Percentiles rank a stretch among this genome's conserved stretches.
Evolutionary conservation across 2,113 vertebrate genomes (phyloP).

Genomic region (Ictidomys tridecemlineatus): DNA sequence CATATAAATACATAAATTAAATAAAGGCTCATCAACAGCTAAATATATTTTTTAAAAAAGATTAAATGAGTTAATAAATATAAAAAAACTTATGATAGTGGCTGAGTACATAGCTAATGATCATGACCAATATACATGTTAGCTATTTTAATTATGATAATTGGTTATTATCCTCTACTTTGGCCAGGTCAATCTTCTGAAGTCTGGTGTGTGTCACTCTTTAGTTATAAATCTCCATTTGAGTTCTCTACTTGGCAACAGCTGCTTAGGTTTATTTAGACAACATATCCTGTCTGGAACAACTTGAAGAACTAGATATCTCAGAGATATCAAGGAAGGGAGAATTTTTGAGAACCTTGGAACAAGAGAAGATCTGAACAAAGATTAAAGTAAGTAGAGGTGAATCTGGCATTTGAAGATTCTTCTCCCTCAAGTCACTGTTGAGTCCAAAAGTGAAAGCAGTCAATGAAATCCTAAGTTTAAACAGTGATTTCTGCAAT

Average conservation of each 20-base stretch:
- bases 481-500: not conserved
- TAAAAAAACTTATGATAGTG: not conserved
- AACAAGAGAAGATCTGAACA: not conserved
- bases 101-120: not conserved
- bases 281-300: not conserved
- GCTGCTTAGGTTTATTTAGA: not conserved
- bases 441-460: not conserved
- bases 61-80: not conserved
- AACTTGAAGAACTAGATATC: not conserved
- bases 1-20: too few relatives aligned
- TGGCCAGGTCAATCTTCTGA: not conserved
- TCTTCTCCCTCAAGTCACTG: not conserved
- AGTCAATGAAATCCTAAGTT: not conserved
- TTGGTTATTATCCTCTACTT: not conserved
- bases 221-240: not conserved
- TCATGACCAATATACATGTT: not conserved
- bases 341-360: not conserved
- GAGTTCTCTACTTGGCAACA: not conserved
- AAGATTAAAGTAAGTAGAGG: not conserved
- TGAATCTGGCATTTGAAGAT: not conserved
- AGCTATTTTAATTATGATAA: not conserved
- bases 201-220: not conserved
- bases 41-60: too few relatives aligned
- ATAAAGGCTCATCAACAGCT: too few relatives aligned
- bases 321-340: not conserved